A percentile compares a stretch with the other conserved stretches of the same genome.
These are phyloP conservation scores for Ectemnius lituratus DNA, from an alignment of 2,888 invertebrate species.

Conservation along the genomic window DNA sequence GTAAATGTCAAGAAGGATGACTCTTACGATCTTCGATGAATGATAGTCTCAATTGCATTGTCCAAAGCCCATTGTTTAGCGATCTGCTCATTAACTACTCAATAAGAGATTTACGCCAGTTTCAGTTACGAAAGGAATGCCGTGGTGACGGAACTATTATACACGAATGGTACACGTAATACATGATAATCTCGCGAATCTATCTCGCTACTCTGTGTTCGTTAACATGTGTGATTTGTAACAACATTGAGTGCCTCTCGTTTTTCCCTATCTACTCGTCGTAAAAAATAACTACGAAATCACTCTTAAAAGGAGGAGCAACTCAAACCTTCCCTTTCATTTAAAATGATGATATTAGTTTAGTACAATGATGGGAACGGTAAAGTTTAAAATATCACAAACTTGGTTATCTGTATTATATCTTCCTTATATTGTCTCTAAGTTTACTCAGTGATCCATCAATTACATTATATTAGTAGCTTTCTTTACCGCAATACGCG, in stretches of 20 bases:
- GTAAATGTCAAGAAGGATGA: too few relatives aligned
- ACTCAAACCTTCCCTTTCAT: too few relatives aligned
- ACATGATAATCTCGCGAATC: background rate
- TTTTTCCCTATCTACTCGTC: background rate
- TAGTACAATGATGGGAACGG: conserved; percentile 12
- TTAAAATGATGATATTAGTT: too few relatives aligned
- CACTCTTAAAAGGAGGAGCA: background rate
- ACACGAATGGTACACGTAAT: background rate
- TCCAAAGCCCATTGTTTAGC: conserved; percentile 39
- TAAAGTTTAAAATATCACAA: conserved; percentile 45
- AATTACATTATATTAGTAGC: conserved; percentile 20
- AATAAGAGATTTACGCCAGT: conserved; percentile 13
- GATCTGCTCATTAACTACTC: conserved; percentile 26
- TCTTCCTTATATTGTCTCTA: conserved; percentile 43
- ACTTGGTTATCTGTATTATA: conserved; percentile 37
- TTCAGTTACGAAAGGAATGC: conserved; percentile 24
- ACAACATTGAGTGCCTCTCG: background rate
- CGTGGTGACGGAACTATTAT: conserved; percentile 33
- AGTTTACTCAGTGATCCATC: conserved; percentile 29
- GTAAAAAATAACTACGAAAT: background rate
- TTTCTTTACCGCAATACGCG: background rate
- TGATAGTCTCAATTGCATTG: background rate
- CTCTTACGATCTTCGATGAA: too few relatives aligned
- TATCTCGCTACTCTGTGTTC: background rate
- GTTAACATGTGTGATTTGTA: background rate